A percentile compares a stretch with the other conserved stretches of the same genome.
phyloP scores from a whole-genome alignment of 2,797 vertebrate genomes.

The Siniperca undulata region DNA sequence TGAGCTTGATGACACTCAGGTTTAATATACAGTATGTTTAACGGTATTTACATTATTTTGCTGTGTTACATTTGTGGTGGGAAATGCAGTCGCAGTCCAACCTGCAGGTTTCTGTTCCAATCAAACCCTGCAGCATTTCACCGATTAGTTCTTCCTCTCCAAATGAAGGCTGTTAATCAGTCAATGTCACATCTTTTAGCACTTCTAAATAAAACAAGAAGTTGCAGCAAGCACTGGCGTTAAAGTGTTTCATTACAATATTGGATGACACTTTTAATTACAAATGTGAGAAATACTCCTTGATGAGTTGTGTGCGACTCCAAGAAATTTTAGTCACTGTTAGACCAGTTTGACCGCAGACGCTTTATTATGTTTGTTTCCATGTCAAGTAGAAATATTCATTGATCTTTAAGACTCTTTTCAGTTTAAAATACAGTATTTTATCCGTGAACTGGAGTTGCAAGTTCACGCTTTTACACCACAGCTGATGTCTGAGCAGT shows the following conservation, averaged over 20 bases:
- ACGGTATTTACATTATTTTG: not conserved
- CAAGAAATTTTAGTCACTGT: not conserved
- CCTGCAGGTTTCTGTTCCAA: not conserved
- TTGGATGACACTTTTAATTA: constrained; percentile 14
- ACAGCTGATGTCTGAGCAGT: not conserved
- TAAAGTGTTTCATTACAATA: not conserved
- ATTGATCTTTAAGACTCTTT: not conserved
- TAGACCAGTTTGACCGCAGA: not conserved
- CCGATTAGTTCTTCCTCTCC: constrained; percentile 1
- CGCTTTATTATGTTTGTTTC: no score
- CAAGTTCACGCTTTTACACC: not conserved
- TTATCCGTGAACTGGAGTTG: not conserved
- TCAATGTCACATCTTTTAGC: constrained; percentile 28
- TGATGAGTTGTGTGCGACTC: not conserved
- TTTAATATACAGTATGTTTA: not conserved
- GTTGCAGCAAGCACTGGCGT: fast-evolving
- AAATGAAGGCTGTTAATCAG: constrained; percentile 31
- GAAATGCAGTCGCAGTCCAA: not conserved
- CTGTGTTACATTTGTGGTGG: not conserved
- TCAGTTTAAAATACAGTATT: not conserved
- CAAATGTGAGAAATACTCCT: constrained; percentile 10
- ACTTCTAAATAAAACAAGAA: constrained; percentile 18
- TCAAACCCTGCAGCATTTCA: not conserved
- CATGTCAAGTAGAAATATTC: not conserved
- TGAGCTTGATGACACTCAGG: no score